Evolutionary conservation across 2,797 vertebrate genomes (phyloP), one percentile per base, ranked within the genome.

Genomic region (Monodelphis domestica): DNA sequence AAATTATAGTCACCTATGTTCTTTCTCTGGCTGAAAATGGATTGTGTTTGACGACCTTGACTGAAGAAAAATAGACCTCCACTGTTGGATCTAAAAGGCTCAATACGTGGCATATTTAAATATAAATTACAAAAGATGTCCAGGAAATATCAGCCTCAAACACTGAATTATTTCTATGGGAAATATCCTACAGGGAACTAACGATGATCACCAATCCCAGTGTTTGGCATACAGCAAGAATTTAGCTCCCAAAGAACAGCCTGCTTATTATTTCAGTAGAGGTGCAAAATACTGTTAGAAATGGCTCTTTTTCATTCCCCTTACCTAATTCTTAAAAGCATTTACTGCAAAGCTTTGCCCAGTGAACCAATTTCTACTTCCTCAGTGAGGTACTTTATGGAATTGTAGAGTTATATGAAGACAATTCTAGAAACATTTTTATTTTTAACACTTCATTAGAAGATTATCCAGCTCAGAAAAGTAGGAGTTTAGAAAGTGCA

Each of bases 381-480:
- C 91, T 93, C 95, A 97, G 91, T 92, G 92, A 95, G 88, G 90
- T 57, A 87, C 5, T 92, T 96, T 63, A 93, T 95, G 87, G 87
- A 53, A 53, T 94, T 15, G 89, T 90, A 94, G 12, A 96, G n/a
- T 30, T 88, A 92, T 59, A 52, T 59, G 33, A 89, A 93, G 89
- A 95, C 95, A 70, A 59, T 92, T 9, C 26, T 91, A 92, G 63
- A 91, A 94, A 89, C 12, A 53, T 88, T 52, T 53, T 88, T 53
- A 95, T 89, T 96, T 94, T 95, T 91, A 94, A 78, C 29, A 93
- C 38, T 45, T 84, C 21, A 84, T 50, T 84, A 84, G 88, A 97
- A 94, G 2, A 93, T 91, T 87, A 95, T 55, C 93, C n/a, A 96
- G 84, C 63, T 95, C 95, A 95, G 91, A 96, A 95, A 96, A 94